A percentile compares a stretch with the other conserved stretches of the same genome.
Conservation (phyloP, 2,113 vertebrate species). For the Amblyopsis rosae region DNA sequence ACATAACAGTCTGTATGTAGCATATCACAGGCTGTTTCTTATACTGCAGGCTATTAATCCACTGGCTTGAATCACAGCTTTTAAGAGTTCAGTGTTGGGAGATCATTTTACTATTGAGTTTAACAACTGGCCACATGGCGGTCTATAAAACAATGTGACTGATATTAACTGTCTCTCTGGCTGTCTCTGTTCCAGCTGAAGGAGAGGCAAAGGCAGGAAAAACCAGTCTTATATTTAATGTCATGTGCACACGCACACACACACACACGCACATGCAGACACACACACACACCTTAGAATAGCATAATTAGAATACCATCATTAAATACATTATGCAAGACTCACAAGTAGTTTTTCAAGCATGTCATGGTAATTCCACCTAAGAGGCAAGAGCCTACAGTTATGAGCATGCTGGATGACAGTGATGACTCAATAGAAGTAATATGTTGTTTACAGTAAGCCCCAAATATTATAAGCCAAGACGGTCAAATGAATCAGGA, state of each 20-base stretch:
- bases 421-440: constrained; percentile 2
- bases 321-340: constrained; percentile 1
- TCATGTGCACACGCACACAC: background rate
- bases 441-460: constrained; percentile 20
- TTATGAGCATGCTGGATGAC: background rate
- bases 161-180: constrained; percentile 11
- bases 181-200: constrained; percentile 10
- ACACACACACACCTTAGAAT: constrained; percentile 1
- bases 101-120: background rate
- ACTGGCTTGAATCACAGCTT: background rate
- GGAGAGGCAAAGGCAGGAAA: constrained; percentile 43
- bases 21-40: too few species aligned
- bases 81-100: background rate
- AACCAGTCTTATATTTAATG: constrained; percentile 50
- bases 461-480: constrained; percentile 20
- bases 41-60: background rate
- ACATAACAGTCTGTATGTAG: too few species aligned
- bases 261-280: constrained; percentile 4
- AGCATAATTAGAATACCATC: background rate
- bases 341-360: background rate
- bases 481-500: constrained; percentile 17
- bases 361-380: too few species aligned
- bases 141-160: constrained; percentile 7
- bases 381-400: too few species aligned
- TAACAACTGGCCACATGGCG: constrained; percentile 1